These are phyloP conservation scores for Melipona quadrifasciata DNA, from an alignment of 1,140 invertebrate species.

Conservation along the genomic window DNA sequence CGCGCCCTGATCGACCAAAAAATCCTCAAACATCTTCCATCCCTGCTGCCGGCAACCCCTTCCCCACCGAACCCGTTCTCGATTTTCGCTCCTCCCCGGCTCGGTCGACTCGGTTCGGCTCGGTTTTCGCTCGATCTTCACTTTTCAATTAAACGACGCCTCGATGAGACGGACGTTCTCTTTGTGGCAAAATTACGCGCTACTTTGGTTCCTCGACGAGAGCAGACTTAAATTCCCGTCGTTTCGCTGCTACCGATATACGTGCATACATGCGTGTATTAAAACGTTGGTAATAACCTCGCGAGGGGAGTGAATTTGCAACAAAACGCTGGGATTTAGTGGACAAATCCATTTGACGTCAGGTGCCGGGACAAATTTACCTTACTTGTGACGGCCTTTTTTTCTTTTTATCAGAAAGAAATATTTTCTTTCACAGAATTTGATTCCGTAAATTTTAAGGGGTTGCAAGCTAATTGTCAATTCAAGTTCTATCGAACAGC, in stretches of 20 bases:
- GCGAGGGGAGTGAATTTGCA: not conserved
- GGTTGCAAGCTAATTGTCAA: not conserved
- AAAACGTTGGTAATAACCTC: too few species aligned
- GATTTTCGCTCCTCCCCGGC: not conserved
- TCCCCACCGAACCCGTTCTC: not conserved
- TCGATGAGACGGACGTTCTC: not conserved
- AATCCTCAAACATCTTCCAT: constrained; percentile 52
- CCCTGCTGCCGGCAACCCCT: not conserved
- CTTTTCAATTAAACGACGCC: constrained; percentile 50
- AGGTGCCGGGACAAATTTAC: not conserved
- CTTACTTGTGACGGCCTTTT: too few species aligned
- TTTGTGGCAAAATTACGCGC: not conserved
- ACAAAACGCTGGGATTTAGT: not conserved
- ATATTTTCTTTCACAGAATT: too few species aligned
- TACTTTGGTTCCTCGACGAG: not conserved
- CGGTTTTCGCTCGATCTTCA: constrained; percentile 12
- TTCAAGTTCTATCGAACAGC: too few species aligned
- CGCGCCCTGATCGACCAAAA: constrained; percentile 47
- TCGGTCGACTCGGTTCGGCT: not conserved
- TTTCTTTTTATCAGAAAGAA: too few species aligned
- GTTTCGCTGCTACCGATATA: not conserved
- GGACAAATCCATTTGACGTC: not conserved
- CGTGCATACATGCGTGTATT: too few species aligned
- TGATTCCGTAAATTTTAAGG: not conserved
- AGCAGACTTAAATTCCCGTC: not conserved